Evolutionary conservation across 2,797 vertebrate species (phyloP).

Genomic region (Clamator glandarius): DNA sequence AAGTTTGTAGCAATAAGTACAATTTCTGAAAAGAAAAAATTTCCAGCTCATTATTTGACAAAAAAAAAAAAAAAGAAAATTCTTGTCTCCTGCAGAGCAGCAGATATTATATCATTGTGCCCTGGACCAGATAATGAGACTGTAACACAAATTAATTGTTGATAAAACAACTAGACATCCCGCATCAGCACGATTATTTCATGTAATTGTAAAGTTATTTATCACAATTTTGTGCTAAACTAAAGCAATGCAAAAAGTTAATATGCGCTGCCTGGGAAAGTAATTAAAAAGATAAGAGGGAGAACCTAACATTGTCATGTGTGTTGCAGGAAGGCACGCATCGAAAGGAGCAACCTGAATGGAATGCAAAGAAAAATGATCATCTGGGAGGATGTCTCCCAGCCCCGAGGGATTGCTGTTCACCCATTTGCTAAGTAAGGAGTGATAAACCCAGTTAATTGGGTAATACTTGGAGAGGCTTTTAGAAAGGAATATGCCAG

Average conservation of each 20-base stretch:
- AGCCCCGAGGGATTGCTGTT: slow-evolving; percentile 88
- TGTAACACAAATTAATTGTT: background rate
- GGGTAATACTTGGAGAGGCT: background rate
- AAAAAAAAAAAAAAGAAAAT: background rate
- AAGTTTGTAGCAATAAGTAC: background rate
- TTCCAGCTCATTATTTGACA: background rate
- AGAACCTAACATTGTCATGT: background rate
- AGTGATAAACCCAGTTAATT: background rate
- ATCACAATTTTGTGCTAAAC: background rate
- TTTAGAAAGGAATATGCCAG: background rate
- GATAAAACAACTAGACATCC: background rate
- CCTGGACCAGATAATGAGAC: background rate
- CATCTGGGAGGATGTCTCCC: slow-evolving; percentile 78
- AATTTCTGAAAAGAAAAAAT: background rate
- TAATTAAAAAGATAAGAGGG: background rate
- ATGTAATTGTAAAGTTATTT: background rate
- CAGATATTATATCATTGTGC: background rate
- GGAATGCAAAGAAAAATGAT: slow-evolving; percentile 82
- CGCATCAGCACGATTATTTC: background rate
- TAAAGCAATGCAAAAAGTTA: background rate
- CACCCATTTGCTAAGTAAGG: slow-evolving; percentile 90
- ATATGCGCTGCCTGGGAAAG: background rate
- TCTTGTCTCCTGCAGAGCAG: background rate
- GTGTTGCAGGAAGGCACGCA: slow-evolving; percentile 79
- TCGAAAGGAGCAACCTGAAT: slow-evolving; percentile 83